Conservation (phyloP, 2,113 vertebrate genomes). For the Hippoglossus stenolepis region DNA sequence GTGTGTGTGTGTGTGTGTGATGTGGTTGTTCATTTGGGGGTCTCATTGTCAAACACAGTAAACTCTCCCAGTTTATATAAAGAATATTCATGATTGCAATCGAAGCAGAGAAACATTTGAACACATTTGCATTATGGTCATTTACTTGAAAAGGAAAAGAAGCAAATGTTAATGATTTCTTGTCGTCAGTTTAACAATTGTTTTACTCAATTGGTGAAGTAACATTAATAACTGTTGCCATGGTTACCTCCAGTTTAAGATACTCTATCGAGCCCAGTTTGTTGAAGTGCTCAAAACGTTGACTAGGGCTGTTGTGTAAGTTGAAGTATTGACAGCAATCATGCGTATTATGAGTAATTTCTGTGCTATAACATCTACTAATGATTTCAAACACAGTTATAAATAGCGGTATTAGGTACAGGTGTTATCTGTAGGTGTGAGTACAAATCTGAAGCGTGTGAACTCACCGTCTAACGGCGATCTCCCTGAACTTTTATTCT, state of each 20-base stretch:
- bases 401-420: not conserved
- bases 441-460: not conserved
- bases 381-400: not conserved
- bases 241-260: slow-evolving; percentile 14
- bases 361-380: not conserved
- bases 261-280: not conserved
- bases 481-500: slow-evolving; percentile 96
- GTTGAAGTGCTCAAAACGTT: not conserved
- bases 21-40: too few relatives aligned
- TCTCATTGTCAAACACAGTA: too few relatives aligned
- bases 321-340: not conserved
- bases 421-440: slow-evolving; percentile 1
- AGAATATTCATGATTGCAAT: too few relatives aligned
- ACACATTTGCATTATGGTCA: too few relatives aligned
- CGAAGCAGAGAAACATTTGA: too few relatives aligned
- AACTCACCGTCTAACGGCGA: slow-evolving; percentile 96
- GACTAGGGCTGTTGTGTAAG: not conserved
- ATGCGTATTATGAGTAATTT: not conserved
- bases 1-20: too few relatives aligned
- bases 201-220: not conserved
- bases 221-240: slow-evolving; percentile 13
- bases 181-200: too few relatives aligned
- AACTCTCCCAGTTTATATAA: too few relatives aligned
- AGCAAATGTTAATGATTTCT: too few relatives aligned
- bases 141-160: too few relatives aligned